Conservation (phyloP, 1,140 invertebrate genomes). For the Macrobrachium rosenbergii region DNA sequence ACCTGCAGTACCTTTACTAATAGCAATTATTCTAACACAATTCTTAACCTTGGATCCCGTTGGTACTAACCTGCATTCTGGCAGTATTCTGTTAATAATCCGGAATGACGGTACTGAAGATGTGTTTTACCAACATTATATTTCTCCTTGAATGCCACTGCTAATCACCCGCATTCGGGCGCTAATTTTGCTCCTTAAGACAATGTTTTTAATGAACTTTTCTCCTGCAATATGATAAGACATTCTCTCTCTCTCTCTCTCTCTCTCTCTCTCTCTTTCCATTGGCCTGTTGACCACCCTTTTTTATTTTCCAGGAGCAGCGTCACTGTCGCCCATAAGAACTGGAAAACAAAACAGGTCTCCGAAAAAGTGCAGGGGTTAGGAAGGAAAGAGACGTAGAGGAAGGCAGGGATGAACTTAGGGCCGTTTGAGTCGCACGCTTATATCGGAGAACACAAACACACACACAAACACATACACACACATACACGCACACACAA, state of each 20-base stretch:
- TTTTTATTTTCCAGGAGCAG: neutral
- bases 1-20: too few relatives aligned
- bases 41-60: too few relatives aligned
- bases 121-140: too few relatives aligned
- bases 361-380: neutral
- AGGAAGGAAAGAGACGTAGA: neutral
- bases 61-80: too few relatives aligned
- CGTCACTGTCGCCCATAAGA: neutral
- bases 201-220: too few relatives aligned
- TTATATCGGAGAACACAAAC: conserved; percentile 45
- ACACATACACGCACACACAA: conserved; percentile 49
- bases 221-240: too few relatives aligned
- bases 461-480: conserved; percentile 35
- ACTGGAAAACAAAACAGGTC: neutral
- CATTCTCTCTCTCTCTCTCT: neutral
- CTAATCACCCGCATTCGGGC: too few relatives aligned
- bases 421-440: conserved; percentile 44
- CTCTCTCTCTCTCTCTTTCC: conserved; percentile 7
- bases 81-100: too few relatives aligned
- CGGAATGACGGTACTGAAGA: too few relatives aligned
- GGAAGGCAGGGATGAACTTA: conserved; percentile 7
- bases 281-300: neutral
- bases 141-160: too few relatives aligned
- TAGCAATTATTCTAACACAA: too few relatives aligned
- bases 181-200: too few relatives aligned